A percentile compares a stretch with the other conserved stretches of the same genome.
These are phyloP conservation scores for Grantiella picta DNA, from an alignment of 2,113 vertebrate genomes.

Conservation along the genomic window DNA sequence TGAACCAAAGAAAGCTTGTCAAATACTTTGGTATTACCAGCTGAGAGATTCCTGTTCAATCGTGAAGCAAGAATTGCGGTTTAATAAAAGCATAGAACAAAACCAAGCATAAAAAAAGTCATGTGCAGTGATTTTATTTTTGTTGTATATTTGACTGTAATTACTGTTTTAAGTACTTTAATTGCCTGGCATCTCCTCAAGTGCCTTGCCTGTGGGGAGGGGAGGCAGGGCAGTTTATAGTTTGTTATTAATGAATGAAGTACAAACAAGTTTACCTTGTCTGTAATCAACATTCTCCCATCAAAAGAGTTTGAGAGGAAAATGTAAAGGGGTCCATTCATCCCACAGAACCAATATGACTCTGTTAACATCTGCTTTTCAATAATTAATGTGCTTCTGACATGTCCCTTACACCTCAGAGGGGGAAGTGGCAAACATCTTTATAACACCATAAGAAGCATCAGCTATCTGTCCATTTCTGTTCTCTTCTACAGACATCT, in stretches of 20 bases:
- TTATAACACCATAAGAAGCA: background rate
- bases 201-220: slow-evolving; percentile 45
- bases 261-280: slow-evolving; percentile 57
- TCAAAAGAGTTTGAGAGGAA: slow-evolving; percentile 9
- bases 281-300: slow-evolving; percentile 38
- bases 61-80: background rate
- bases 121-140: slow-evolving; percentile 59
- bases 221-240: slow-evolving; percentile 54
- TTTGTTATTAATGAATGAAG: slow-evolving; percentile 55
- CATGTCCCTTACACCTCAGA: background rate
- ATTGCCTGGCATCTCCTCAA: slow-evolving; percentile 55
- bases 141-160: slow-evolving; percentile 63
- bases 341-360: background rate
- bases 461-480: background rate
- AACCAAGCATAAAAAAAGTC: slow-evolving; percentile 17
- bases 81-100: slow-evolving; percentile 44
- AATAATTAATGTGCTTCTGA: background rate
- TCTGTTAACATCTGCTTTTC: background rate
- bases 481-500: background rate
- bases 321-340: background rate
- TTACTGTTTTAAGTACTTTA: slow-evolving; percentile 59
- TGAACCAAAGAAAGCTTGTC: background rate
- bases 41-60: background rate
- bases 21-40: background rate
- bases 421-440: background rate